Conservation (phyloP, 2,113 vertebrate species). For the Cebidichthys violaceus region DNA sequence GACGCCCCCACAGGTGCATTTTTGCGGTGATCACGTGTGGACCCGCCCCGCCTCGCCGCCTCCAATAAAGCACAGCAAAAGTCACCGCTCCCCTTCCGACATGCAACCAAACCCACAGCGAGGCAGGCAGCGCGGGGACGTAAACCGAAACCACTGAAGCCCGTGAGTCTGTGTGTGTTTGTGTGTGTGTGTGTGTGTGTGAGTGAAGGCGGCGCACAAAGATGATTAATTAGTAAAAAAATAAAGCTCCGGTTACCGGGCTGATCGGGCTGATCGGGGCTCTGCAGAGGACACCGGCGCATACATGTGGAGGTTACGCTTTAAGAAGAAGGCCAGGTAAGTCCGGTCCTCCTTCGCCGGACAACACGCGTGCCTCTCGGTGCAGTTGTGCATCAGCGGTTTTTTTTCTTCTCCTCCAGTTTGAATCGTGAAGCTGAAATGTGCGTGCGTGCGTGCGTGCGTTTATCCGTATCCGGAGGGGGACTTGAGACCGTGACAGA, state of each 20-base stretch:
- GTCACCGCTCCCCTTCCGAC: constrained; percentile 52
- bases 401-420: background rate
- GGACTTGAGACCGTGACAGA: constrained; percentile 33
- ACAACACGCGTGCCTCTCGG: constrained; percentile 16
- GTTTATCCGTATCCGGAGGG: background rate
- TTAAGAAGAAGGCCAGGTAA: constrained; percentile 64
- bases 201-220: constrained; percentile 2
- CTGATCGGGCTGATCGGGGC: constrained; percentile 2
- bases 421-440: background rate
- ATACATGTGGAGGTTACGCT: constrained; percentile 35
- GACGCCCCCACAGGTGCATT: constrained; percentile 75
- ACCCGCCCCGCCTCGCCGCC: constrained; percentile 69
- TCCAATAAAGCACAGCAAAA: constrained; percentile 77
- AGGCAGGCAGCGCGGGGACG: constrained; percentile 19
- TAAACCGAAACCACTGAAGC: constrained; percentile 56
- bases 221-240: constrained; percentile 61
- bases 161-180: background rate
- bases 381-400: constrained; percentile 51
- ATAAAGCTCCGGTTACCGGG: constrained; percentile 51
- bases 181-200: background rate
- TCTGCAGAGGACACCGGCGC: constrained; percentile 38
- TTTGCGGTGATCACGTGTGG: constrained; percentile 58
- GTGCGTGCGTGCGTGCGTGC: background rate
- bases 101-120: constrained; percentile 12
- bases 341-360: constrained; percentile 14